A percentile compares a stretch with the other conserved stretches of the same genome.
phyloP scores from a whole-genome alignment of 2,113 vertebrate species.

The Tychaedon coryphoeus region DNA sequence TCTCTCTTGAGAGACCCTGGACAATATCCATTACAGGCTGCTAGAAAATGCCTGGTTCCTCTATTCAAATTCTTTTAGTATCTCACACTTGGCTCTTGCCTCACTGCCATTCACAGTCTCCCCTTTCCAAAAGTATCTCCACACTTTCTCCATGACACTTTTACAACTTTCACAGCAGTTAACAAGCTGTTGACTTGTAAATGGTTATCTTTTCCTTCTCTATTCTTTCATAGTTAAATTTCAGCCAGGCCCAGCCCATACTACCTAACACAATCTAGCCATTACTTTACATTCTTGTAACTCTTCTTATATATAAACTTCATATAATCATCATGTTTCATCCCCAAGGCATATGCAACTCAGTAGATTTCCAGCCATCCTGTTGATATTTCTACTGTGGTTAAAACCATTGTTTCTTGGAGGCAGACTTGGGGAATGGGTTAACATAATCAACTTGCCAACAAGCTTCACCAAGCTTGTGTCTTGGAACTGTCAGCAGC shows the following conservation, averaged over 20 bases:
- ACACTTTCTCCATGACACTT: neutral
- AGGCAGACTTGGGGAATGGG: neutral
- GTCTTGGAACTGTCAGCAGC: neutral
- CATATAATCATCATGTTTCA: neutral
- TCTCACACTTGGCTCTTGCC: neutral
- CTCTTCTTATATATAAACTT: neutral
- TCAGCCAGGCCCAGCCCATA: neutral
- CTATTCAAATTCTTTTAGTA: neutral
- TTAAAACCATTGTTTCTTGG: neutral
- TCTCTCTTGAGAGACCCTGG: neutral
- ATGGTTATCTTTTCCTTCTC: neutral
- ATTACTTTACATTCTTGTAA: neutral
- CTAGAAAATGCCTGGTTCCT: neutral
- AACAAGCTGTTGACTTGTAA: neutral
- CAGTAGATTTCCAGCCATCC: neutral
- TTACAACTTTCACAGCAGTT: neutral
- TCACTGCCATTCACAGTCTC: neutral
- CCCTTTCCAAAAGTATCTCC: neutral
- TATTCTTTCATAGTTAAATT: neutral
- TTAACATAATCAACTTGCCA: neutral
- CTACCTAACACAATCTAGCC: neutral
- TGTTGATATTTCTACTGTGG: neutral
- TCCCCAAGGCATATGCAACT: neutral
- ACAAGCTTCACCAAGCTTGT: neutral
- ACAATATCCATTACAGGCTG: neutral